Evolutionary conservation across 2,797 vertebrate species (phyloP).

Genomic region (Siniperca undulata): DNA sequence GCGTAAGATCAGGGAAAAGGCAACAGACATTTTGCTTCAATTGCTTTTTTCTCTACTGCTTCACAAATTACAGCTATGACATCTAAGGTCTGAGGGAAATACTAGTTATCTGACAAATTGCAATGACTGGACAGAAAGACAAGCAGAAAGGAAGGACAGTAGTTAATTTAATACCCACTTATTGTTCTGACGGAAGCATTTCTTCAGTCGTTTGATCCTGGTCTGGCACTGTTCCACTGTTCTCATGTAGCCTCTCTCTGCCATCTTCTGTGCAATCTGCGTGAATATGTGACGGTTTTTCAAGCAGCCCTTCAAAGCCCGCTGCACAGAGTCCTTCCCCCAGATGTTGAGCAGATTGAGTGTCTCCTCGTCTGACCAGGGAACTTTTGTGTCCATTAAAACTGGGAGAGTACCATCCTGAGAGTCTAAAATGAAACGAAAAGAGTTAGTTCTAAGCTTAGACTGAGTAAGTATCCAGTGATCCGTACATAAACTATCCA

Average conservation of each 20-base stretch:
- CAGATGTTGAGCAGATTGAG: constrained; percentile 82
- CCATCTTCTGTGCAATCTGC: constrained; percentile 82
- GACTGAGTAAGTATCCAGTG: background rate
- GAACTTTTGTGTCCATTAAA: constrained; percentile 76
- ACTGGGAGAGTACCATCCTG: constrained; percentile 69
- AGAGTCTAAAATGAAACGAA: constrained; percentile 60
- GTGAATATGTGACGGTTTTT: constrained; percentile 85
- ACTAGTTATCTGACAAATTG: background rate
- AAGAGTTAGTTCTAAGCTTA: background rate
- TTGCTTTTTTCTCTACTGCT: background rate
- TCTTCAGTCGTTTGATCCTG: constrained; percentile 84
- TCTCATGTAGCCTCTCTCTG: constrained; percentile 78
- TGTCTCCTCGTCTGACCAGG: constrained; percentile 86
- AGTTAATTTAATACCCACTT: constrained; percentile 51
- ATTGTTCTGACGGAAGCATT: constrained; percentile 77
- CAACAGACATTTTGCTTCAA: background rate
- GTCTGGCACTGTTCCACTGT: constrained; percentile 84
- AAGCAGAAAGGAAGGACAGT: background rate
- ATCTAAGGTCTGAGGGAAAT: background rate
- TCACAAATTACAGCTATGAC: background rate
- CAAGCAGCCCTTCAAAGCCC: constrained; percentile 80
- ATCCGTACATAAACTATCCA: background rate
- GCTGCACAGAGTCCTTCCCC: constrained; percentile 82
- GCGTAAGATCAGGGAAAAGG: constrained; percentile 16
- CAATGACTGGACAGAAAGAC: background rate